phyloP scores from a whole-genome alignment of 2,113 vertebrate genomes.

The Bubo blakistoni region DNA sequence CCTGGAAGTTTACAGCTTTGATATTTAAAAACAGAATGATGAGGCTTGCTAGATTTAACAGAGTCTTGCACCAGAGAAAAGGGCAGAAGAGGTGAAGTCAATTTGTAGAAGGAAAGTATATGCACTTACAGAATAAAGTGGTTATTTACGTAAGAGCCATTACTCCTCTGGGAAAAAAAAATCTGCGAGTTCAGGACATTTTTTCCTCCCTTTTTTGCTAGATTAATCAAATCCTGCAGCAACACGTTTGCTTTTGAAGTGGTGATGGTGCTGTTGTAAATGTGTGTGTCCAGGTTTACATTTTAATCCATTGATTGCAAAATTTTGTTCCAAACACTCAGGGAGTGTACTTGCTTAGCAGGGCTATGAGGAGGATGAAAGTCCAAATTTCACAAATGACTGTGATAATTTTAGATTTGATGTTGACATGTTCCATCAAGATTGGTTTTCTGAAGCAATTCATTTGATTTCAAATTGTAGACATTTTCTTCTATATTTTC shows the following conservation, averaged over 20 bases:
- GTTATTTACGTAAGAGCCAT: conserved; percentile 15
- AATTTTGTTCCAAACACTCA: neutral
- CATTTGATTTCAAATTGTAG: neutral
- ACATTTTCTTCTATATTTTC: neutral
- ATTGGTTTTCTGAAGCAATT: neutral
- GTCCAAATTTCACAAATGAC: neutral
- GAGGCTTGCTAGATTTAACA: neutral
- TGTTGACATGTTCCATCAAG: neutral
- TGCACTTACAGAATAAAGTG: neutral
- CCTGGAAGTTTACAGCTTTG: neutral
- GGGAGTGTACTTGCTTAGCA: neutral
- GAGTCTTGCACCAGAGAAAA: neutral
- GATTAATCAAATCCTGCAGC: neutral
- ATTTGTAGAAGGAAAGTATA: neutral
- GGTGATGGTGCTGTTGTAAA: neutral
- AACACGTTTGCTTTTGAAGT: neutral
- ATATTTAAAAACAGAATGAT: neutral
- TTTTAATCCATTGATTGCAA: neutral
- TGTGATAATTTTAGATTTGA: neutral
- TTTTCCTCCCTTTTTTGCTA: neutral
- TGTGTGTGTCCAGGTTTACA: neutral
- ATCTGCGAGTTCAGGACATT: neutral
- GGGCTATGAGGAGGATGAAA: neutral
- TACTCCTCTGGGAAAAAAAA: neutral
- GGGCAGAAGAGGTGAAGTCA: conserved; percentile 9